Percentiles rank a stretch among this genome's conserved stretches.
phyloP scores from a whole-genome alignment of 92 coral and sea anemone species.

The Heliopora coerulea region DNA sequence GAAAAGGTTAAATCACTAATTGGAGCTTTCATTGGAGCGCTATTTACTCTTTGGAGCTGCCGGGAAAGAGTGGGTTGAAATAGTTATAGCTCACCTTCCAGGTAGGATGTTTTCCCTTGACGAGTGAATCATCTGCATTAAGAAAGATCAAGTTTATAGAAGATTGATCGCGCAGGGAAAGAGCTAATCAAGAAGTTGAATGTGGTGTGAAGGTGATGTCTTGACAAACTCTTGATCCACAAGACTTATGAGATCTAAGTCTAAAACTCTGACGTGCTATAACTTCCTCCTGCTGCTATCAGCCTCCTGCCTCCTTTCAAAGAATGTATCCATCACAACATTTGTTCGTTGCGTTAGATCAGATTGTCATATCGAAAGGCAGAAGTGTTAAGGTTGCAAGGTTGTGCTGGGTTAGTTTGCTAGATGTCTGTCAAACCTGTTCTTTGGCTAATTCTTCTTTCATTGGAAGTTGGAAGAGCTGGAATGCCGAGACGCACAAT shows the following conservation, averaged over 20 bases:
- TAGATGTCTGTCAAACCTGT: slow-evolving; percentile 6
- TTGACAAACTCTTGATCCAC: slow-evolving; percentile 30
- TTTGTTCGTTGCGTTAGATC: too few species aligned
- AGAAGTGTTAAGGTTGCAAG: slow-evolving; percentile 16
- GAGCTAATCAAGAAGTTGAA: slow-evolving; percentile 14
- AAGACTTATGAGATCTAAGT: slow-evolving; percentile 1
- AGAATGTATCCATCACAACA: slow-evolving; percentile 19
- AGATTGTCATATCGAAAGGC: too few species aligned
- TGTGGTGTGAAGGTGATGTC: slow-evolving; percentile 10
- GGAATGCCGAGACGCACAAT: slow-evolving; percentile 15
- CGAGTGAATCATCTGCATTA: too few species aligned
- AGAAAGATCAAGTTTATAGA: too few species aligned
- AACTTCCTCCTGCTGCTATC: slow-evolving; percentile 20
- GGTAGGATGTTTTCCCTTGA: too few species aligned
- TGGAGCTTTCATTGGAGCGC: too few species aligned
- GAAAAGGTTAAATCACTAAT: too few species aligned
- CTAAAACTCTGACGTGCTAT: slow-evolving; percentile 14
- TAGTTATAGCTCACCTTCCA: too few species aligned
- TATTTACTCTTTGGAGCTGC: too few species aligned
- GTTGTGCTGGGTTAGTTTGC: neutral
- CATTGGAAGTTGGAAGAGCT: slow-evolving; percentile 4
- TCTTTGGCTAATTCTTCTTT: slow-evolving; percentile 13
- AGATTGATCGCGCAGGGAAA: slow-evolving; percentile 17
- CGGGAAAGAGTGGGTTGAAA: too few species aligned
- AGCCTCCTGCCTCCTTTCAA: neutral